Evolutionary conservation across 1,140 invertebrate species (phyloP), one percentile per base, ranked within the genome.

Genomic region (Lasioglossum baleicum): DNA sequence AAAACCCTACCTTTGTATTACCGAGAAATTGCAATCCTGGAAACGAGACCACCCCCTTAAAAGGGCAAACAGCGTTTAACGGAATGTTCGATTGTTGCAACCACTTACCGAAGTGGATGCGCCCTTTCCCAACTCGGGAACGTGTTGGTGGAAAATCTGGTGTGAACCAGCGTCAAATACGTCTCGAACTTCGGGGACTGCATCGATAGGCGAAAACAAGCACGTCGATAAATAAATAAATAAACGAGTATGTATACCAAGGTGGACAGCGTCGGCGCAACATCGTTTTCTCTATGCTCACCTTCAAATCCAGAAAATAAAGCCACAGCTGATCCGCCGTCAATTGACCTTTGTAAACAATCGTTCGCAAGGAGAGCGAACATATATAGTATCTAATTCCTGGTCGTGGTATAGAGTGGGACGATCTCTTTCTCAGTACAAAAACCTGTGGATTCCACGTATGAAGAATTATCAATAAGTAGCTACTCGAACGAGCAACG

Each of bases 121-220:
- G 99, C 98, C 88, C 99, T 95, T 92, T 99, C 99, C 99, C 99
- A 99, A 90, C 97, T 99, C 8, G 99, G 99, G 90, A 99, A 99
- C 26, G 99, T 99, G 93, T 99, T 99, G 65, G 99, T 99, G 3
- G 98, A 99, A 94, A 99, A 99, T 81, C 97, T 94, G 26, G 98
- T 99, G 91, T 99, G 99, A 2, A 99, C 98, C 88, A 99, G 92
- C 35, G 99, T 98, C 88, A 99, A 90, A 91, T 99, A 99, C 0
- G 98, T 99, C 85, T 98, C 96, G 92, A 97, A 99, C 60, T 96
- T 95, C 3, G 97, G 96, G 93, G 95, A 94, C 90, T 94, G 90
- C 11, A 84, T 88, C 10, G 75, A 20, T 48, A 13, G 2, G 44
- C 44, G 51, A 81, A 73, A 70, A 56, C 10, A 35, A 60, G 35